phyloP scores from a whole-genome alignment of 2,113 vertebrate genomes.

The Barbus barbus region DNA sequence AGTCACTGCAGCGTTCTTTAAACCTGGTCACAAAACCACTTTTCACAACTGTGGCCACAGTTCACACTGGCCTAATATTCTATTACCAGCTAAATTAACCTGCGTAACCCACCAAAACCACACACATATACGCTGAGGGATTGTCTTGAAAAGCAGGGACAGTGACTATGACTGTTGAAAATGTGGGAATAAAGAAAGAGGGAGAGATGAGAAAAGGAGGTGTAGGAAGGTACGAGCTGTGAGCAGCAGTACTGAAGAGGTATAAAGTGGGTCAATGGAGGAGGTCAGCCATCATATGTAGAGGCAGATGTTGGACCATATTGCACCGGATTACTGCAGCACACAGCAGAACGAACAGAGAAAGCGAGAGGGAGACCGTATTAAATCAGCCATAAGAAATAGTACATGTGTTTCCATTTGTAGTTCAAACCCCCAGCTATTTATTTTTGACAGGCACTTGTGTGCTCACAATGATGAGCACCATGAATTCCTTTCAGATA shows the following conservation, averaged over 20 bases:
- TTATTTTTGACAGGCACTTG: slow-evolving; percentile 16
- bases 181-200: background rate
- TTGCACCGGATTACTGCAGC: slow-evolving; percentile 82
- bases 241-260: slow-evolving; percentile 68
- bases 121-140: slow-evolving; percentile 1
- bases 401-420: slow-evolving; percentile 11
- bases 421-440: background rate
- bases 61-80: background rate
- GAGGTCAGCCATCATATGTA: slow-evolving; percentile 85
- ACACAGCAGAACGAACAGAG: slow-evolving; percentile 70
- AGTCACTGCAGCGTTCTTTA: background rate
- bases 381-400: slow-evolving; percentile 18
- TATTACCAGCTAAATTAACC: slow-evolving; percentile 18
- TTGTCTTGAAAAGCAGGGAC: background rate
- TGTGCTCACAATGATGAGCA: slow-evolving; percentile 33
- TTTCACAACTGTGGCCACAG: background rate
- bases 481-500: slow-evolving; percentile 18
- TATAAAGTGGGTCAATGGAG: slow-evolving; percentile 85
- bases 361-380: slow-evolving; percentile 29
- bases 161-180: slow-evolving; percentile 9
- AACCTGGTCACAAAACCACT: slow-evolving; percentile 5
- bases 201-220: background rate
- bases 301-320: slow-evolving; percentile 95
- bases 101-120: slow-evolving; percentile 5
- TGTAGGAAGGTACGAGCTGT: slow-evolving; percentile 1